Percentiles rank a stretch among this genome's conserved stretches.
Conservation (phyloP, 2,113 vertebrate genomes). For the Catharus minimus region DNA sequence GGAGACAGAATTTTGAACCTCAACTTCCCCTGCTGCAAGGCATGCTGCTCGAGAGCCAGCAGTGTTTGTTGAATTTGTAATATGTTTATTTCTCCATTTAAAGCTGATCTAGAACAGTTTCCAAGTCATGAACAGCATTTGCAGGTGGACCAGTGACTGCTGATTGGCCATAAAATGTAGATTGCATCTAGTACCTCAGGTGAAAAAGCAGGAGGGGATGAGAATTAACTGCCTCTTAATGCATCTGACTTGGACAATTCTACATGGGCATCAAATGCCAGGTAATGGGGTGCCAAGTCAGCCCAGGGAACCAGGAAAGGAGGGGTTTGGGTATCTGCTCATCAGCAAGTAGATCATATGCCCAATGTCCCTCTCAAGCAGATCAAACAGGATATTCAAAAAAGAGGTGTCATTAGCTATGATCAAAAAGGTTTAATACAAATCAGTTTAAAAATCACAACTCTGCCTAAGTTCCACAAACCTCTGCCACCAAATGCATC, state of each 20-base stretch:
- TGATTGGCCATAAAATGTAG: not conserved
- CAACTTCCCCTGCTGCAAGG: not conserved
- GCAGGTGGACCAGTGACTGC: fast-evolving
- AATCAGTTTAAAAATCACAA: not conserved
- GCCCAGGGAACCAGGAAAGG: not conserved
- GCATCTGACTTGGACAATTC: not conserved
- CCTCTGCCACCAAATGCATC: not conserved
- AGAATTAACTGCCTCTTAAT: not conserved
- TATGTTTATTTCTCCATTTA: not conserved
- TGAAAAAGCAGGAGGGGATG: not conserved
- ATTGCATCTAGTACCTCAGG: not conserved
- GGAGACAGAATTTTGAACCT: not conserved
- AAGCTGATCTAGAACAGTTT: not conserved
- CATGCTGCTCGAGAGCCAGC: not conserved
- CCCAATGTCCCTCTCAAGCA: fast-evolving
- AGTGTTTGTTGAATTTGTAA: not conserved
- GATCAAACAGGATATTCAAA: not conserved
- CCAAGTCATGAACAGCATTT: not conserved
- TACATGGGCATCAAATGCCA: fast-evolving
- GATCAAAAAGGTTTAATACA: not conserved
- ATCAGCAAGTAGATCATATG: not conserved
- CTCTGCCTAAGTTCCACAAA: not conserved
- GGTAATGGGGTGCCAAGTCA: not conserved
- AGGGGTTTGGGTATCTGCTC: not conserved
- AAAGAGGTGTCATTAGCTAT: not conserved